phyloP scores from a whole-genome alignment of 2,113 vertebrate species.

The Tragelaphus scriptus region DNA sequence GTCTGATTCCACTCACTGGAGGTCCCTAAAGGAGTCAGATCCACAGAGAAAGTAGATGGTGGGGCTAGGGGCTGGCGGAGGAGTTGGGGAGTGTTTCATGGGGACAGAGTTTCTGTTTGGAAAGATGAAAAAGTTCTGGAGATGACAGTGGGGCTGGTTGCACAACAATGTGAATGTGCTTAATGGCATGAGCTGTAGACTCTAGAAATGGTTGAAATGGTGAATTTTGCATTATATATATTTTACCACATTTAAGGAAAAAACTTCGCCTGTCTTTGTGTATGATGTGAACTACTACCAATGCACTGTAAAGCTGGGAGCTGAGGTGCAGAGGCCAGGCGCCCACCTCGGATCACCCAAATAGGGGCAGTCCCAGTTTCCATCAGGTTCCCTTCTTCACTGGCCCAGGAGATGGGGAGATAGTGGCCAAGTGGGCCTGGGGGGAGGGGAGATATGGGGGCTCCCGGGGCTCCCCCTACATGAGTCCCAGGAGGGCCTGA shows the following conservation, averaged over 20 bases:
- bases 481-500: no score
- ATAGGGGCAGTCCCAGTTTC: not conserved
- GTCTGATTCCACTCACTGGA: not conserved
- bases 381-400: not conserved
- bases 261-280: rapidly evolving
- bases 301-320: not conserved
- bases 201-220: not conserved
- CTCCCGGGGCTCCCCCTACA: not conserved
- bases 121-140: not conserved
- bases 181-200: no score
- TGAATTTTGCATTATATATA: not conserved
- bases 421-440: not conserved
- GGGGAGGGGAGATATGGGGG: not conserved
- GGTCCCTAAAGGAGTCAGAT: not conserved
- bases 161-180: not conserved
- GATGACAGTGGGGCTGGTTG: not conserved
- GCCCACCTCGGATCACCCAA: rapidly evolving
- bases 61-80: not conserved
- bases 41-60: not conserved
- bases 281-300: not conserved
- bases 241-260: not conserved
- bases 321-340: not conserved
- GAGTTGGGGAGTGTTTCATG: not conserved
- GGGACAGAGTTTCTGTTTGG: not conserved
- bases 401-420: not conserved